Conservation (phyloP, 2,888 invertebrate species). For the Acheta domesticus region DNA sequence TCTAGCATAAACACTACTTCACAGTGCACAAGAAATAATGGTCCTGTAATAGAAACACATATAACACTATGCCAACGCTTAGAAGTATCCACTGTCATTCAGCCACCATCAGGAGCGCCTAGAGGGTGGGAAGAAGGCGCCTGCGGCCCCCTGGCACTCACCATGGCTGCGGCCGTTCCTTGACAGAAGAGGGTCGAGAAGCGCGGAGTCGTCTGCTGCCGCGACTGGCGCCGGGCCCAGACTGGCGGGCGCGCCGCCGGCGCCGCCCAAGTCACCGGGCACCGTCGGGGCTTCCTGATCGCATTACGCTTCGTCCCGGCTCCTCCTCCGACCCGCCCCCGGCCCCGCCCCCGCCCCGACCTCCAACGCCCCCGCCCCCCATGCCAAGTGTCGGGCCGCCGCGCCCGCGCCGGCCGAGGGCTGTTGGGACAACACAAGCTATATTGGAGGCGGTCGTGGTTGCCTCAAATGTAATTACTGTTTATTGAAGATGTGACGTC, state of each 20-base stretch:
- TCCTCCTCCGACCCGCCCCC: no score
- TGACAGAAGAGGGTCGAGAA: background rate
- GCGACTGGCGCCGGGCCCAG: constrained; percentile 12
- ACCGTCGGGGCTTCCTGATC: constrained; percentile 18
- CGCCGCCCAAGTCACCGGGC: constrained; percentile 20
- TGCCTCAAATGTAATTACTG: background rate
- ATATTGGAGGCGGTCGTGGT: background rate
- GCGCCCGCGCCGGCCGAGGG: background rate
- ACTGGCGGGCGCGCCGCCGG: background rate
- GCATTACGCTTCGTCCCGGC: background rate
- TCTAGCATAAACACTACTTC: no score
- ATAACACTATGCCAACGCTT: no score
- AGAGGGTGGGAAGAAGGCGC: no score
- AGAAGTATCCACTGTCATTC: no score
- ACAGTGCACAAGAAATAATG: no score
- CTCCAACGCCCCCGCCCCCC: background rate
- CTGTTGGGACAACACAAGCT: background rate
- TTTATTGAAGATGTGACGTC: constrained; percentile 7
- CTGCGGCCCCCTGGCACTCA: background rate
- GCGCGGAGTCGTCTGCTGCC: constrained; percentile 23
- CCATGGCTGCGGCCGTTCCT: background rate
- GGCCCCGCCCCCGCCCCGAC: background rate
- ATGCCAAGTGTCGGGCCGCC: background rate
- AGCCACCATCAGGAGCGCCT: no score
- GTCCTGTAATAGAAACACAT: no score